Percentiles rank a stretch among this genome's conserved stretches.
phyloP scores from a whole-genome alignment of 2,797 vertebrate genomes.

The Carapus acus region DNA sequence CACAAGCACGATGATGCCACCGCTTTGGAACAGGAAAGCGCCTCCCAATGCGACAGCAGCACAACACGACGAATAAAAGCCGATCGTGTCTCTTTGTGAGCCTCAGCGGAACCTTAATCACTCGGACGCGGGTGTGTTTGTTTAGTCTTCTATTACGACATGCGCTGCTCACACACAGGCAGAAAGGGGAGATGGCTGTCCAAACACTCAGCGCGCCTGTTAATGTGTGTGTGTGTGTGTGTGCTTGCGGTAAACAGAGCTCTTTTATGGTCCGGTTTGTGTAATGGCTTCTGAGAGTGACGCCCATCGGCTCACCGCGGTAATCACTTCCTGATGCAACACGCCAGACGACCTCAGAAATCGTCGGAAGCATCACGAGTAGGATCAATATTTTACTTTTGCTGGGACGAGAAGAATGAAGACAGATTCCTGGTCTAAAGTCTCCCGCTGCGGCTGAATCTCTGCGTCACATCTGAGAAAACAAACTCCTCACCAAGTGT shows the following conservation, averaged over 20 bases:
- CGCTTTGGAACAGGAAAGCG: too few species aligned
- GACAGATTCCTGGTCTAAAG: neutral
- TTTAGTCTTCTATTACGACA: conserved; percentile 12
- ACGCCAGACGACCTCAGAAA: conserved; percentile 47
- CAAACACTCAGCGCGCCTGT: conserved; percentile 36
- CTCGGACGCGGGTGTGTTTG: conserved; percentile 12
- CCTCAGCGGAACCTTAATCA: conserved; percentile 8
- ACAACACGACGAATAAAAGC: too few species aligned
- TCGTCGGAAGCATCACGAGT: conserved; percentile 48
- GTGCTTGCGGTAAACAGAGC: conserved; percentile 43
- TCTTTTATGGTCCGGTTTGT: conserved; percentile 44
- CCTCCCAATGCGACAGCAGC: too few species aligned
- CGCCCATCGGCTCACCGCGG: conserved; percentile 56
- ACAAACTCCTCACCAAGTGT: too few species aligned
- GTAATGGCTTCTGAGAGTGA: conserved; percentile 64
- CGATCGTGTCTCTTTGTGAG: conserved; percentile 14
- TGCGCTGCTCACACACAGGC: conserved; percentile 20
- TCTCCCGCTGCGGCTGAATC: conserved; percentile 12
- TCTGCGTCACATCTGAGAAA: too few species aligned
- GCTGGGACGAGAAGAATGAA: conserved; percentile 44
- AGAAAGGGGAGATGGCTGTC: conserved; percentile 26
- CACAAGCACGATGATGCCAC: too few species aligned
- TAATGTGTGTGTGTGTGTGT: conserved; percentile 34
- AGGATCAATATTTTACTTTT: conserved; percentile 51
- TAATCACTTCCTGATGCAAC: conserved; percentile 65